These are phyloP conservation scores for Diarsia dahlii DNA, from an alignment of 2,888 invertebrate genomes.

Conservation along the genomic window DNA sequence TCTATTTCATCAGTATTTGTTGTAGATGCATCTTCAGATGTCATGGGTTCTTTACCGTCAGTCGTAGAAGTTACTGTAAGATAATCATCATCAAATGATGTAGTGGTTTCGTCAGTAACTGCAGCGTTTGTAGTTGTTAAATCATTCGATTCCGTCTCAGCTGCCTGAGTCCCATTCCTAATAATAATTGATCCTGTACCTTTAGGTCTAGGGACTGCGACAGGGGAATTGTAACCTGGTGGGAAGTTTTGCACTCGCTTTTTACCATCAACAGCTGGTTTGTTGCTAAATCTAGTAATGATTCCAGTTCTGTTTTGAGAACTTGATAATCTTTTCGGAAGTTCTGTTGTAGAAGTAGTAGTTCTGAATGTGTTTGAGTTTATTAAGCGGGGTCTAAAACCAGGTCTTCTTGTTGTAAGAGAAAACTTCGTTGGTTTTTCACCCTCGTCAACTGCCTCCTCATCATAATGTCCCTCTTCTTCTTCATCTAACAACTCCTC, in stretches of 20 bases:
- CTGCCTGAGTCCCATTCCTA: constrained; percentile 65
- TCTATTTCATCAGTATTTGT: constrained; percentile 77
- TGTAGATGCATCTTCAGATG: constrained; percentile 71
- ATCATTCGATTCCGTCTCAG: constrained; percentile 71
- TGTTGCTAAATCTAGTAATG: constrained; percentile 80
- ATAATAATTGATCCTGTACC: constrained; percentile 30
- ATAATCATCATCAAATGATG: constrained; percentile 83
- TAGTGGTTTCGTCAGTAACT: constrained; percentile 72
- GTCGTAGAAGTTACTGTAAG: constrained; percentile 77
- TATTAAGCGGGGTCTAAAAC: constrained; percentile 81
- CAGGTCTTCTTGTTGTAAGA: constrained; percentile 79
- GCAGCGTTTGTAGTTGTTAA: constrained; percentile 69
- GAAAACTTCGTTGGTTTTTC: constrained; percentile 69
- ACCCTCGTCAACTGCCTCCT: constrained; percentile 74
- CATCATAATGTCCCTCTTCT: constrained; percentile 72
- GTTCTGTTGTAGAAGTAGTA: constrained; percentile 84
- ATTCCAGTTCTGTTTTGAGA: constrained; percentile 81
- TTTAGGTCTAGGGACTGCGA: constrained; percentile 53
- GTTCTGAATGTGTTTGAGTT: constrained; percentile 87
- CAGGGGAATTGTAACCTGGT: constrained; percentile 79
- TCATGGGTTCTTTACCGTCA: constrained; percentile 69
- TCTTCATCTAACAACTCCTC: constrained; percentile 74
- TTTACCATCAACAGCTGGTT: constrained; percentile 77
- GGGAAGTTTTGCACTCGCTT: constrained; percentile 87
- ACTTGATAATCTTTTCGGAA: constrained; percentile 76